Conservation (phyloP, 2,113 vertebrate species). For the Limanda limanda region DNA sequence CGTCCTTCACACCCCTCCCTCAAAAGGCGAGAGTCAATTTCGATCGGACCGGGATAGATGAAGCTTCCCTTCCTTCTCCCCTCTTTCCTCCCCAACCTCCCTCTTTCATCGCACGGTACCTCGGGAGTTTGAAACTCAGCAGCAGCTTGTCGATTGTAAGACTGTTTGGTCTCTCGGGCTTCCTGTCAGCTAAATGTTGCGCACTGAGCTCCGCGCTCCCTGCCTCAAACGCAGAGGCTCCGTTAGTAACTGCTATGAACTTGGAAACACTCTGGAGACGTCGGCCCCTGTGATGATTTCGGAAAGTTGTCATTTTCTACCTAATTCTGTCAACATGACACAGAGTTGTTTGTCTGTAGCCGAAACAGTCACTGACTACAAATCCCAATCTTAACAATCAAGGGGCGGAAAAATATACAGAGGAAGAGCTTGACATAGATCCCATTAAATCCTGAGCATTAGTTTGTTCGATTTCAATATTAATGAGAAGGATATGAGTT, state of each 20-base stretch:
- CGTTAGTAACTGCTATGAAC: slow-evolving; percentile 23
- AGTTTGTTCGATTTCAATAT: background rate
- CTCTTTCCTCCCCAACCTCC: slow-evolving; percentile 10
- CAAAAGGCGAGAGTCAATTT: slow-evolving; percentile 31
- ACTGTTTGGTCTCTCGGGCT: slow-evolving; percentile 50
- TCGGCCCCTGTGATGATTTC: slow-evolving; percentile 21
- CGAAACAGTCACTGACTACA: background rate
- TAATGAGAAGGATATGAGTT: background rate
- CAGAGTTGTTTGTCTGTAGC: slow-evolving; percentile 16
- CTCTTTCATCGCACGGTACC: slow-evolving; percentile 25
- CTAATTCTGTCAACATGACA: slow-evolving; percentile 20
- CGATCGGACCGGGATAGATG: slow-evolving; percentile 44
- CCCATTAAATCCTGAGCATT: slow-evolving; percentile 5
- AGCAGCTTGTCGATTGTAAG: slow-evolving; percentile 42
- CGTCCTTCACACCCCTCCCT: slow-evolving; percentile 31
- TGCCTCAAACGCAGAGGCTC: slow-evolving; percentile 22
- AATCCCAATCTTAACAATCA: background rate
- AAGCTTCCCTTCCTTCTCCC: slow-evolving; percentile 16
- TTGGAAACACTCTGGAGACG: slow-evolving; percentile 28
- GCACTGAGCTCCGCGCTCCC: slow-evolving; percentile 18
- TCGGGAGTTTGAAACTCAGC: slow-evolving; percentile 57
- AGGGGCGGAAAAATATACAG: background rate
- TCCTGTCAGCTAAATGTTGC: slow-evolving; percentile 55
- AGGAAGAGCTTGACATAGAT: background rate
- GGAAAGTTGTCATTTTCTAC: slow-evolving; percentile 38